Conservation (phyloP, 2,888 invertebrate species). For the Tinea pellionella region DNA sequence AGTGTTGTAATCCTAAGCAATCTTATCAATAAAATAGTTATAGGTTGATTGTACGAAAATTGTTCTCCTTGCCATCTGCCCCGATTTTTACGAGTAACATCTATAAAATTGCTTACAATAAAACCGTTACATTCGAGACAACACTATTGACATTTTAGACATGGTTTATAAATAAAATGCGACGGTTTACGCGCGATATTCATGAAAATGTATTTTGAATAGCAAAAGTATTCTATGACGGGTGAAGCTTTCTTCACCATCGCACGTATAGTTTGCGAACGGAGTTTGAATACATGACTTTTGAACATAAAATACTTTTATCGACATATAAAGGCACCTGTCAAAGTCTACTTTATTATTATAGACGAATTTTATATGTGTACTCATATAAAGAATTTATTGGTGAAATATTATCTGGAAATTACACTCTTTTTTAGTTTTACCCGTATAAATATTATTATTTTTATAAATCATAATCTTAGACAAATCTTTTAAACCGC, state of each 20-base stretch:
- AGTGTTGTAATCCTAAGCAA: background rate
- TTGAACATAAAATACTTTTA: background rate
- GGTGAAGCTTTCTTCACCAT: background rate
- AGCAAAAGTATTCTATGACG: background rate
- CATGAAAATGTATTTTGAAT: background rate
- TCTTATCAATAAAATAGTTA: background rate
- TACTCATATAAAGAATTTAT: no score
- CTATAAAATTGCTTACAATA: slow-evolving; percentile 7
- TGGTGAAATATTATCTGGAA: background rate
- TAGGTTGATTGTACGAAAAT: background rate
- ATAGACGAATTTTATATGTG: no score
- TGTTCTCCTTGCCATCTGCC: background rate
- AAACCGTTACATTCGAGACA: background rate
- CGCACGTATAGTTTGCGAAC: background rate
- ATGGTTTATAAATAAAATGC: slow-evolving; percentile 2
- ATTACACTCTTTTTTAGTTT: no score
- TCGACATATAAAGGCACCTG: background rate
- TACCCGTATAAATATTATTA: no score
- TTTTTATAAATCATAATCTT: no score
- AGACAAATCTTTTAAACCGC: no score
- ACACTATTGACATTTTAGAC: background rate
- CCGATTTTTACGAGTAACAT: background rate
- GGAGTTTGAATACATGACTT: background rate
- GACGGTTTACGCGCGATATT: background rate
- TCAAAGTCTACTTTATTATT: background rate